Evolutionary conservation across 2,113 vertebrate genomes (phyloP).

Genomic region (Rafetus swinhoei): DNA sequence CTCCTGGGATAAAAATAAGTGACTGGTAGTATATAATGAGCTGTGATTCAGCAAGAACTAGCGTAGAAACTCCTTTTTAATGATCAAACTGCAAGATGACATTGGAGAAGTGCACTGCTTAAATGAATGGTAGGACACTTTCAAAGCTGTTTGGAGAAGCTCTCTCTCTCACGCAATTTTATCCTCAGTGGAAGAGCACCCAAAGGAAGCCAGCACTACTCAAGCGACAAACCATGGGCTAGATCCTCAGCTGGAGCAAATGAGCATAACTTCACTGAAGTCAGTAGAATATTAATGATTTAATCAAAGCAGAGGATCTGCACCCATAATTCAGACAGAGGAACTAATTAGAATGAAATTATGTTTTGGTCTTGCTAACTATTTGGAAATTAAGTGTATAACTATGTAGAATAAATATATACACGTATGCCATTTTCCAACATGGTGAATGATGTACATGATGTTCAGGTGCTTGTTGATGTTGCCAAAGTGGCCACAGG

Average conservation of each 20-base stretch:
- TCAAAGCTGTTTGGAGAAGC: slow-evolving; percentile 15
- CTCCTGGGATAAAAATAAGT: slow-evolving; percentile 22
- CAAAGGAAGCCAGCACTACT: not conserved
- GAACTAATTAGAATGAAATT: not conserved
- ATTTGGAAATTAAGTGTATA: not conserved
- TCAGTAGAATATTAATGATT: slow-evolving; percentile 4
- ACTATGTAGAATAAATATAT: not conserved
- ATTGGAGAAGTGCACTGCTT: not conserved
- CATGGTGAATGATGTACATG: not conserved
- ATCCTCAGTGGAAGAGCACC: slow-evolving; percentile 2
- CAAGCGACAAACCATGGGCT: not conserved
- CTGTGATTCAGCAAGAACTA: slow-evolving; percentile 53
- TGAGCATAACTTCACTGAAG: slow-evolving; percentile 31
- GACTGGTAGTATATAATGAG: slow-evolving; percentile 29
- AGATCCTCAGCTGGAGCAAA: slow-evolving; percentile 17
- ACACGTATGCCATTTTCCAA: not conserved
- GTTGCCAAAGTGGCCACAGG: not conserved
- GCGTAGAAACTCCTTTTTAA: not conserved
- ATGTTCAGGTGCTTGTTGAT: not conserved
- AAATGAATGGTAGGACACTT: not conserved
- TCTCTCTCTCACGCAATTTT: not conserved
- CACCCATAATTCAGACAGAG: slow-evolving; percentile 3
- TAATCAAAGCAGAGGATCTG: not conserved
- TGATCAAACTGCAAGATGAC: slow-evolving; percentile 12
- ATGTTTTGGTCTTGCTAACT: not conserved